Evolutionary conservation across 2,888 invertebrate species (phyloP).

Genomic region (Drosophila prolongata): DNA sequence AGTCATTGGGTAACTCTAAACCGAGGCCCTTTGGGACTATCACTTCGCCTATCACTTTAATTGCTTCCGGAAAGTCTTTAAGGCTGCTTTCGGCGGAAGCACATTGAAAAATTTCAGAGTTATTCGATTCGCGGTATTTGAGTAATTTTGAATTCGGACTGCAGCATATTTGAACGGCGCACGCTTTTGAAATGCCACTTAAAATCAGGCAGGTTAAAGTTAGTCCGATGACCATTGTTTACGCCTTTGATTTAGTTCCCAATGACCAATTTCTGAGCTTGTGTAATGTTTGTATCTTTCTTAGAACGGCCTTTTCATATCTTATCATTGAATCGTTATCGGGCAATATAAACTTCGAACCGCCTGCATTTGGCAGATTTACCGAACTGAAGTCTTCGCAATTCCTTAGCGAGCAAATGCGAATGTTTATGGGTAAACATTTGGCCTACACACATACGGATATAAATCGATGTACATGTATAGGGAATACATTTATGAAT

Average conservation of each 20-base stretch:
- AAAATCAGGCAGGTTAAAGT: conserved; percentile 47
- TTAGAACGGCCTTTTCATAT: conserved; percentile 41
- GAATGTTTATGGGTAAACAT: conserved; percentile 42
- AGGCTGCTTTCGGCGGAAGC: conserved; percentile 6
- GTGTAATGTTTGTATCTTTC: conserved; percentile 35
- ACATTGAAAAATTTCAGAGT: conserved; percentile 33
- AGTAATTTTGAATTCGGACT: conserved; percentile 39
- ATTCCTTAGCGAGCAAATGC: conserved; percentile 32
- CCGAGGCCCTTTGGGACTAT: conserved; percentile 27
- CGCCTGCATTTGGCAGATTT: conserved; percentile 32
- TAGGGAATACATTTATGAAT: conserved; percentile 34
- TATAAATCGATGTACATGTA: conserved; percentile 7
- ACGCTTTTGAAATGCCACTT: conserved; percentile 39
- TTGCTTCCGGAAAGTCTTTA: conserved; percentile 9
- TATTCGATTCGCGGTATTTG: conserved; percentile 16
- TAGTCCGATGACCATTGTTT: conserved; percentile 42
- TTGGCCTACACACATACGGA: conserved; percentile 21
- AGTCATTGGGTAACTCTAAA: conserved; percentile 17
- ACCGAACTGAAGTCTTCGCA: conserved; percentile 30
- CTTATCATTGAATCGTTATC: conserved; percentile 39
- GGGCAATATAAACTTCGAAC: conserved; percentile 30
- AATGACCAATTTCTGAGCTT: conserved; percentile 29
- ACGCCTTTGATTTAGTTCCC: conserved; percentile 8
- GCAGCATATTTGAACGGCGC: conserved; percentile 45
- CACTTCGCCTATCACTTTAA: conserved; percentile 17